phyloP scores from a whole-genome alignment of 2,888 invertebrate species.

The Ptychoptera albimana region DNA sequence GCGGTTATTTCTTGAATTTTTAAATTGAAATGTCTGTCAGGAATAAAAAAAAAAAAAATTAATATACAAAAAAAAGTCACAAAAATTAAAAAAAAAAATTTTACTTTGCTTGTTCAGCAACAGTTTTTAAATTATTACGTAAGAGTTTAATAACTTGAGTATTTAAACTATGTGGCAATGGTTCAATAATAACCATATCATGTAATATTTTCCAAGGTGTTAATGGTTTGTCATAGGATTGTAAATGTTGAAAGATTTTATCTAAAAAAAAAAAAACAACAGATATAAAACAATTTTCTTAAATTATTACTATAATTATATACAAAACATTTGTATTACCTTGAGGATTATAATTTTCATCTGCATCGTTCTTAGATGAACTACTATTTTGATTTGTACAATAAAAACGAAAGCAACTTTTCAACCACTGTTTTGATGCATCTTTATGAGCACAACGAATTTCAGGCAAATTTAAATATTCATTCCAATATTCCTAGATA shows the following conservation, averaged over 20 bases:
- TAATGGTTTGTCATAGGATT: constrained; percentile 45
- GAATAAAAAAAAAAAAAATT: constrained; percentile 6
- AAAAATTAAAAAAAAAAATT: constrained; percentile 7
- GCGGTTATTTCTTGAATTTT: constrained; percentile 48
- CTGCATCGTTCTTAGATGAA: neutral
- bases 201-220: constrained; percentile 37
- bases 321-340: too few species aligned
- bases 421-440: constrained; percentile 38
- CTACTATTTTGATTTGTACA: constrained; percentile 16
- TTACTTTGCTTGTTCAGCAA: constrained; percentile 34
- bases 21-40: constrained; percentile 39
- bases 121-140: constrained; percentile 22
- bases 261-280: too few species aligned
- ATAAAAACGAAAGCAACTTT: constrained; percentile 32
- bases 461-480: constrained; percentile 42
- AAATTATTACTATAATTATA: too few species aligned
- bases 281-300: too few species aligned
- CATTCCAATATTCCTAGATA: constrained; percentile 43
- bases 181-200: constrained; percentile 24
- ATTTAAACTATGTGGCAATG: constrained; percentile 15
- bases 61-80: neutral
- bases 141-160: constrained; percentile 21
- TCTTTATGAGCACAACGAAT: constrained; percentile 37
- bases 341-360: constrained; percentile 26
- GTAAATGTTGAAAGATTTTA: constrained; percentile 39